Conservation (phyloP, 2,888 invertebrate genomes). For the Drosophila parthenogenetica region DNA sequence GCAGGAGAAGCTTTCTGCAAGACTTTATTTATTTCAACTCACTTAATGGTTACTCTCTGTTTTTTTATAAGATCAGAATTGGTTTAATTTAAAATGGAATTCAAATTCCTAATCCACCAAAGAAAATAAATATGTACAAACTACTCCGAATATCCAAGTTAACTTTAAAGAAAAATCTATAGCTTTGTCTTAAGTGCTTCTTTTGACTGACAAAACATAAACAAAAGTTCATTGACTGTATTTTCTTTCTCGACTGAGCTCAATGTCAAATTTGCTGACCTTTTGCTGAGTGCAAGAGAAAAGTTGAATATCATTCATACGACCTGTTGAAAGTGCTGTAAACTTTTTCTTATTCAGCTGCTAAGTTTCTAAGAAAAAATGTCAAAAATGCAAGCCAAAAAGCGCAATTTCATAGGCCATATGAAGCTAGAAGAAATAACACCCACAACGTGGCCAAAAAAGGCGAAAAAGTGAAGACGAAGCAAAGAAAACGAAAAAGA, state of each 20-base stretch:
- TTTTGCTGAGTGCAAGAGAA: constrained; percentile 37
- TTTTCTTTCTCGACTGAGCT: constrained; percentile 21
- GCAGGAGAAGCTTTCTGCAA: too few relatives aligned
- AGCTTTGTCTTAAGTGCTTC: neutral
- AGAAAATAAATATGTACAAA: too few relatives aligned
- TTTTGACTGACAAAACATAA: neutral
- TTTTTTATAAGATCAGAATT: too few relatives aligned
- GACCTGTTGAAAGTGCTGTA: constrained; percentile 66
- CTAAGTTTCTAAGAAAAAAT: constrained; percentile 2
- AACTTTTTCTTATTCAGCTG: constrained; percentile 27
- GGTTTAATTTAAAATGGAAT: too few relatives aligned
- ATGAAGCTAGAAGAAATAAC: constrained; percentile 48
- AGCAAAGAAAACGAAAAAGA: constrained; percentile 26
- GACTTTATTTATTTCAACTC: too few relatives aligned
- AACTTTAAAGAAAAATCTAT: neutral
- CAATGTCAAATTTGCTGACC: constrained; percentile 74
- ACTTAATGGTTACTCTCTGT: too few relatives aligned
- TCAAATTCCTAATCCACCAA: too few relatives aligned
- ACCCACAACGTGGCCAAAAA: constrained; percentile 58
- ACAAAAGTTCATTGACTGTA: constrained; percentile 48
- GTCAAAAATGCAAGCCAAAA: constrained; percentile 57
- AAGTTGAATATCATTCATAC: constrained; percentile 35
- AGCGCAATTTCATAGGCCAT: constrained; percentile 36
- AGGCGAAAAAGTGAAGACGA: constrained; percentile 1
- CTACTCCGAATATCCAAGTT: neutral